Conservation (phyloP, 2,888 invertebrate species). For the Amphipyra tragopoginis region DNA sequence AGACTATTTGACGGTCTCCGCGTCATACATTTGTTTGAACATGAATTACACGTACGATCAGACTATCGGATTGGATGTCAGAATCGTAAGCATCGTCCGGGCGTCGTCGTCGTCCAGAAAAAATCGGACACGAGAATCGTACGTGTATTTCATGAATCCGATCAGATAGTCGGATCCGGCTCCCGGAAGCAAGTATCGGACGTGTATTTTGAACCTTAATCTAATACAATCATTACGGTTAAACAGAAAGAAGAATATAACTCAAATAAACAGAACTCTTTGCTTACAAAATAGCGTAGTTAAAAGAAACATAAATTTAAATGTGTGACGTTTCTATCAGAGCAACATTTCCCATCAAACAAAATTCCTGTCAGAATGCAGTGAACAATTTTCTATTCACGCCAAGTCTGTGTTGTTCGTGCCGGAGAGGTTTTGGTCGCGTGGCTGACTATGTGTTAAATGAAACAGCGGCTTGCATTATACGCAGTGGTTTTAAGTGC, state of each 20-base stretch:
- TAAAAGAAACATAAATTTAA: conserved; percentile 28
- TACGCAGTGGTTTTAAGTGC: conserved; percentile 38
- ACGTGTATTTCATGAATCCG: too few relatives aligned
- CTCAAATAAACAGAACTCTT: conserved; percentile 9
- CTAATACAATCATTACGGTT: not conserved
- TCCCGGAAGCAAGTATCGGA: too few relatives aligned
- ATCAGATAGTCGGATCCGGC: too few relatives aligned
- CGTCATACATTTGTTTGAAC: too few relatives aligned
- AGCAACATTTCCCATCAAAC: conserved; percentile 16
- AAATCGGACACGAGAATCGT: too few relatives aligned
- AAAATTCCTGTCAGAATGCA: conserved; percentile 38
- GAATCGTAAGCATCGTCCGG: too few relatives aligned
- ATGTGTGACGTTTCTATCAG: conserved; percentile 27
- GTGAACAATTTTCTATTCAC: conserved; percentile 1
- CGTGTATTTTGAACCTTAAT: too few relatives aligned
- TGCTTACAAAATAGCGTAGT: not conserved
- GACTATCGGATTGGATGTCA: too few relatives aligned
- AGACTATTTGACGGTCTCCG: too few relatives aligned
- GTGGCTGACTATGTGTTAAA: conserved; percentile 38
- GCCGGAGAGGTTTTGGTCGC: conserved; percentile 11
- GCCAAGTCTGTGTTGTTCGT: conserved; percentile 2
- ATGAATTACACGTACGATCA: too few relatives aligned
- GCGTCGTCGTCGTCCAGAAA: too few relatives aligned
- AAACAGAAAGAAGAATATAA: conserved; percentile 1
- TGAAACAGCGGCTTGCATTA: conserved; percentile 38